Conservation (phyloP, 2,113 vertebrate genomes). For the Mixornis gularis region DNA sequence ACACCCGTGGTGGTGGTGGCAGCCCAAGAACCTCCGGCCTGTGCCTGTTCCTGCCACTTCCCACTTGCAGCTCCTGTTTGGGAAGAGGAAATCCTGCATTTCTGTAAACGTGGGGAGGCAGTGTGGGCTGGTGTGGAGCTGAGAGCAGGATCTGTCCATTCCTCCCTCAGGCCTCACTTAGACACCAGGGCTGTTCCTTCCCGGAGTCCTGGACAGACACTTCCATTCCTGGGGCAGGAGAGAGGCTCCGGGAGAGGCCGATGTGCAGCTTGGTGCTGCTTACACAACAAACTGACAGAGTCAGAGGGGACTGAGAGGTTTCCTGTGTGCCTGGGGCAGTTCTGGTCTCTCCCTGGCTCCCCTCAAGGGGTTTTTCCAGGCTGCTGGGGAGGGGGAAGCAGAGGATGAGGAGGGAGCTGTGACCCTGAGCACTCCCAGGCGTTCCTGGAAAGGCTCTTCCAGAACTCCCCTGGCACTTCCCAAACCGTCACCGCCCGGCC, state of each 20-base stretch:
- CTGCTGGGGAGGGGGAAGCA: not conserved
- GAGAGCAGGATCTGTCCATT: not conserved
- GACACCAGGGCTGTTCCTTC: not conserved
- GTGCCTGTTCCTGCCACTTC: fast-evolving
- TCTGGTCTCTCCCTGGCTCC: fast-evolving
- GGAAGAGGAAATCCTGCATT: not conserved
- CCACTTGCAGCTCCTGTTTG: not conserved
- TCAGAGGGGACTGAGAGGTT: too few relatives aligned
- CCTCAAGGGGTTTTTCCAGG: fast-evolving
- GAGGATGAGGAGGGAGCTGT: not conserved
- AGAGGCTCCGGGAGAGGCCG: fast-evolving
- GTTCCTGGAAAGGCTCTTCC: not conserved
- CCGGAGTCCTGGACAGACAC: fast-evolving
- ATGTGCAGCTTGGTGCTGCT: fast-evolving
- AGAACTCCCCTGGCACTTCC: not conserved
- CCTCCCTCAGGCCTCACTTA: not conserved
- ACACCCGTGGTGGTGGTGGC: fast-evolving
- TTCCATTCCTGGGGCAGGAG: fast-evolving
- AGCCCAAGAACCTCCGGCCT: fast-evolving
- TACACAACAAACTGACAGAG: too few relatives aligned
- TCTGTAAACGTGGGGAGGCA: fast-evolving
- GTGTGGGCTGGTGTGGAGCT: fast-evolving
- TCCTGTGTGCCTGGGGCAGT: fast-evolving
- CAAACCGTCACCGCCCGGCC: fast-evolving
- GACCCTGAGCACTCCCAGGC: fast-evolving